phyloP scores from a whole-genome alignment of 2,113 vertebrate species.

The Sisor rabdophorus region DNA sequence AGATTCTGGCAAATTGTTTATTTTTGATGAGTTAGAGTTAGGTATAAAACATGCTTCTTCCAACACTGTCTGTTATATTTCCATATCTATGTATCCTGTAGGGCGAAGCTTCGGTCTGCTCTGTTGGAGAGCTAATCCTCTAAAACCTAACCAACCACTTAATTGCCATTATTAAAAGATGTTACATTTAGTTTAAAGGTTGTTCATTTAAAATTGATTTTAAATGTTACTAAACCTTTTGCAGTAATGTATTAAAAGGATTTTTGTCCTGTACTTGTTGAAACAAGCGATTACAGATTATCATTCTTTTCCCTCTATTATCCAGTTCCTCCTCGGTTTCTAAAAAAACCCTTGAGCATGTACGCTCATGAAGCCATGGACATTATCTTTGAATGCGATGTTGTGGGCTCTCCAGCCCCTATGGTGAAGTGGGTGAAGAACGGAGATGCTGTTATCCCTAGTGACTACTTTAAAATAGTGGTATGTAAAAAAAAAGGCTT shows the following conservation, averaged over 20 bases:
- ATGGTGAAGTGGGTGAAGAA: constrained; percentile 98
- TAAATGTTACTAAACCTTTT: not conserved
- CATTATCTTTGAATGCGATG: constrained; percentile 92
- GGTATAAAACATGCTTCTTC: too few relatives aligned
- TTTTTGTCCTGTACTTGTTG: not conserved
- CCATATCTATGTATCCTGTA: too few relatives aligned
- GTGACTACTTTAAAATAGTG: constrained; percentile 97
- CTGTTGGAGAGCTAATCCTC: too few relatives aligned
- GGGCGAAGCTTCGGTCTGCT: too few relatives aligned
- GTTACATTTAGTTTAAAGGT: too few relatives aligned
- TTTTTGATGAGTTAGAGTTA: too few relatives aligned
- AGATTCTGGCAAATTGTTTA: too few relatives aligned
- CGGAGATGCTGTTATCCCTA: constrained; percentile 93
- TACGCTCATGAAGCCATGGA: constrained; percentile 97
- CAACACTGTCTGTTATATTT: too few relatives aligned
- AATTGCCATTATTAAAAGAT: too few relatives aligned
- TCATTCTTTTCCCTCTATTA: constrained; percentile 1
- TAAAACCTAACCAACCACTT: too few relatives aligned
- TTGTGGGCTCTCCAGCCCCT: constrained; percentile 83
- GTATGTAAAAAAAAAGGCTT: constrained; percentile 65
- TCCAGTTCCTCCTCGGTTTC: constrained; percentile 82
- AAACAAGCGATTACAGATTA: not conserved
- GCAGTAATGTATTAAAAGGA: not conserved
- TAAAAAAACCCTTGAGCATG: constrained; percentile 81
- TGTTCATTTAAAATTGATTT: too few relatives aligned